Base-by-base conservation (phyloP, 1,140 invertebrate genomes). In the Chlorops oryzae region DNA sequence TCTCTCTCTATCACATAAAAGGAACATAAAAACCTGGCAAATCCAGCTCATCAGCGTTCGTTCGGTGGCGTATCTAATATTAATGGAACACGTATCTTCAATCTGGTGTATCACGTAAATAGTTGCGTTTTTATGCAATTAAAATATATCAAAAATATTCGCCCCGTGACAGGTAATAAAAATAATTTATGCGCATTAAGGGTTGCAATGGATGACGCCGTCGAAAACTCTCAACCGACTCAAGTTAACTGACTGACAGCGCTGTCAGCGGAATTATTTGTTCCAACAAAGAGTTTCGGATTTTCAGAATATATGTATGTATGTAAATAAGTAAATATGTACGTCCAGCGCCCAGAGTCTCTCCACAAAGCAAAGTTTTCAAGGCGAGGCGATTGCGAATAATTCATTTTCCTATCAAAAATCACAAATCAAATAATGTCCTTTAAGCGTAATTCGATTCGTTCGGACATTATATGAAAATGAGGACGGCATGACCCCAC, bases 121-220 rank as follows among this genome's bases (percentile, higher is more conserved):
- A 64, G 63, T 59, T 56, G 64, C 59, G 61, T 45, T 45, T 32
- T 45, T 62, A 63, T 62, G 63, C 63, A 66, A 66, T 66, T 66
- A 66, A 66, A 66, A 66, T 66, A 62, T 59, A 57, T 58, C 57
- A 59, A 60, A 12, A 47, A 47, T 22, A 22, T 17, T 34, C 5
- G 45, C 45, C 65, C 65, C 62, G 58, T 67, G 64, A 67, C 64
- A 67, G 64, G 64, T 67, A 67, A 67, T 67, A 67, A 66, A 67
- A 67, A 61, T 67, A 62, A 67, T 67, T 67, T 67, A 67, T 67
- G 64, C 59, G 62, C 59, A 56, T 62, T 12, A 40, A 67, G 64
- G 64, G 64, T 67, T 67, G 63, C 59, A 57, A 61, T 50, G 60
- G 53, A 52, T 50, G 51, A 42, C 58, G 7, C 6, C 45, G 18